Base-by-base conservation (phyloP, 2,113 vertebrate genomes). In the Ptychochromis oligacanthus region DNA sequence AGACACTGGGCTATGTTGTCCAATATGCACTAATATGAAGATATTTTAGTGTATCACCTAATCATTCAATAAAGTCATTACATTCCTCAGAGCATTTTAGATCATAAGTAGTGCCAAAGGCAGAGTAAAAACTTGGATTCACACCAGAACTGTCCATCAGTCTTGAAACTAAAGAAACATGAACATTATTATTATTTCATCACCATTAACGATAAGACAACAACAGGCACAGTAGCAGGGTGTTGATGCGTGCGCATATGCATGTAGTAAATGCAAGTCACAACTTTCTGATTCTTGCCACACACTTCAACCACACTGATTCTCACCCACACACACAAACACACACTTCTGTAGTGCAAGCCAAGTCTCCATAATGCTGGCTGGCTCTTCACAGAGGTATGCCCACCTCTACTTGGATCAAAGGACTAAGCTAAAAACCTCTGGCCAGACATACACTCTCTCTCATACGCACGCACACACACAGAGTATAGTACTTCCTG, bases 381-480 rank as follows among this genome's bases (percentile, higher is more conserved):
- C 83, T 83, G 56, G 75, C 78, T 89, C 38, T 82, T 90, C 83
- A 84, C 64, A 79, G 86, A 91, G 75, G 86, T 89, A 79, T 89
- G 79, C 87, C 90, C 84, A 89, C 89, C 85, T 89, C 82, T 80
- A 79, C 61, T 72, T 31, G 80, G 91, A 94, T 94, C 93, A 94
- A 94, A 94, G 90, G 60, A 82, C 79, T 78, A 22, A 72, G 81
- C 84, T 86, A 87, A 93, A 91, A 92, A 89, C 79, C 87, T 87
- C 85, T 92, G 89, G 84, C 82, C 89, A 90, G 49, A 90, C 78
- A 85, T 81, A 84, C 86, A 77, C n/a, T 46, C 34, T 86, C 67
- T 75, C 79, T 46, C 57, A n/a, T 12, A 57, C 43, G 83, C 52
- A 76, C 70, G 61, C 78, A 79, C 77, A 58, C 60, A 60, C 40